Conservation (phyloP, 2,797 vertebrate genomes). For the Amblyopsis hoosieri region DNA sequence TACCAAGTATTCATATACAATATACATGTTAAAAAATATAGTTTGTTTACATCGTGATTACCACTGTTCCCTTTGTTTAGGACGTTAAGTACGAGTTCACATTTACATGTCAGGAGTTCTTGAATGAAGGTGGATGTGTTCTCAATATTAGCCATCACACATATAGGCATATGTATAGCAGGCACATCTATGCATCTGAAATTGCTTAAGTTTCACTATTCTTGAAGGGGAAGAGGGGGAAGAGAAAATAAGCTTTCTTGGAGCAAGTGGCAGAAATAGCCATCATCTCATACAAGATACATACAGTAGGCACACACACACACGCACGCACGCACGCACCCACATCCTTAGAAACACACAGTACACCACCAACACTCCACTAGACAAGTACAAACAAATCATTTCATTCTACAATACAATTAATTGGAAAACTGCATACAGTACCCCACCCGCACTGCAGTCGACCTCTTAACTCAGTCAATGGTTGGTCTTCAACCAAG, state of each 20-base stretch:
- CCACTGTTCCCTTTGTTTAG: conserved; percentile 56
- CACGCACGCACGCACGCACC: conserved; percentile 10
- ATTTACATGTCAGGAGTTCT: conserved; percentile 71
- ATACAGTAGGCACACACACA: conserved; percentile 6
- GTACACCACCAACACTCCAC: conserved; percentile 30
- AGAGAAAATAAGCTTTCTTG: conserved; percentile 15
- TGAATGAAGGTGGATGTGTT: conserved; percentile 49
- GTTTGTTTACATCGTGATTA: conserved; percentile 77
- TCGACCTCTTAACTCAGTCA: conserved; percentile 36
- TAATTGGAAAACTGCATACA: conserved; percentile 53
- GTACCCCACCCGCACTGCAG: conserved; percentile 43
- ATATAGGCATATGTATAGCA: conserved; percentile 62
- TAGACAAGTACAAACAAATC: conserved; percentile 33
- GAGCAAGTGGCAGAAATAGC: conserved; percentile 42
- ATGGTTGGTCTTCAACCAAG: conserved; percentile 27
- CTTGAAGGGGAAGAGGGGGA: conserved; percentile 2
- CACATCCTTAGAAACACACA: conserved; percentile 11
- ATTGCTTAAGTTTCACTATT: conserved; percentile 47
- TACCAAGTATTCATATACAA: conserved; percentile 83
- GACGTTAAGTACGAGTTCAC: conserved; percentile 77
- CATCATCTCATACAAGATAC: conserved; percentile 30
- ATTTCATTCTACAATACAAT: conserved; percentile 36
- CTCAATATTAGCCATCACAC: conserved; percentile 51
- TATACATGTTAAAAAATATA: conserved; percentile 87
- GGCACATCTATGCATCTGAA: conserved; percentile 65